A percentile compares a stretch with the other conserved stretches of the same genome.
Evolutionary conservation across 2,888 invertebrate species (phyloP).

Genomic region (Pristionchus fissidentatus): DNA sequence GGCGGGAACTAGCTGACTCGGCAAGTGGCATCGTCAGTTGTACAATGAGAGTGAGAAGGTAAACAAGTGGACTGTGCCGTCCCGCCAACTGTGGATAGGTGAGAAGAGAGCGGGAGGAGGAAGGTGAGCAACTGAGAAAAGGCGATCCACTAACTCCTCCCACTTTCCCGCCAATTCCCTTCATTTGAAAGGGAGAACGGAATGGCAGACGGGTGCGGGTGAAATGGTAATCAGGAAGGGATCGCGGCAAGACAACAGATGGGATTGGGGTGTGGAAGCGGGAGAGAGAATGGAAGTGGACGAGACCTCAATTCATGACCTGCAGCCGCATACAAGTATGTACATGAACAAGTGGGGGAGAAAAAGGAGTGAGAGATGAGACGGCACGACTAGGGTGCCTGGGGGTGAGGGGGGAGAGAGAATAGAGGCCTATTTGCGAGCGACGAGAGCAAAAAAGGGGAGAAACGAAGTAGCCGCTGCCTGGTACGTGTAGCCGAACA

Average conservation of each 20-base stretch:
- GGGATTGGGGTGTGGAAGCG: background rate
- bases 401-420: conserved; percentile 25
- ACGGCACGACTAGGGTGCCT: conserved; percentile 1
- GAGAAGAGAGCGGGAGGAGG: conserved; percentile 29
- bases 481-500: conserved; percentile 28
- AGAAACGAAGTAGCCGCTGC: conserved; percentile 33
- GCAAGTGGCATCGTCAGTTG: background rate
- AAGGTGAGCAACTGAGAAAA: conserved; percentile 26
- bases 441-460: conserved; percentile 1
- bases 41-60: conserved; percentile 32
- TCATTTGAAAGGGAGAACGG: conserved; percentile 8
- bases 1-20: background rate
- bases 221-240: conserved; percentile 43
- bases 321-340: conserved; percentile 35
- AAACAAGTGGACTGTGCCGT: background rate
- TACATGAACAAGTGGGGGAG: conserved; percentile 32
- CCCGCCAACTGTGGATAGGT: conserved; percentile 8
- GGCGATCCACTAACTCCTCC: background rate
- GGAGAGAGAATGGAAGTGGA: background rate
- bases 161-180: conserved; percentile 43
- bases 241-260: conserved; percentile 34
- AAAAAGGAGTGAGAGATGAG: conserved; percentile 21
- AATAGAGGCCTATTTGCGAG: conserved; percentile 39
- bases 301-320: conserved; percentile 3
- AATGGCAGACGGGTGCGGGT: background rate